phyloP scores from a whole-genome alignment of 2,113 vertebrate genomes.

The Vidua chalybeata region DNA sequence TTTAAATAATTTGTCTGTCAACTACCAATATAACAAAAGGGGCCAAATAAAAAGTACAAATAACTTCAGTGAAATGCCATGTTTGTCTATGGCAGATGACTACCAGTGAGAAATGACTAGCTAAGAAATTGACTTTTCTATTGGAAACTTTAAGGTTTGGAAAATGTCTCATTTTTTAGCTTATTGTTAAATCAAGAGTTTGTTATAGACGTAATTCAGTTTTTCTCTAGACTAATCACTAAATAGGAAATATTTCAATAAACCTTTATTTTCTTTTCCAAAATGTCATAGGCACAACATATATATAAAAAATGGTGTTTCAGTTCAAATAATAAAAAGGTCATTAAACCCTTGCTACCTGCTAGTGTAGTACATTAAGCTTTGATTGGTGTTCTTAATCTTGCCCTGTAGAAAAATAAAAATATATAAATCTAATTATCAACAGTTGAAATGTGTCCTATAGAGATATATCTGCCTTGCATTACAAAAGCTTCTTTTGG shows the following conservation, averaged over 20 bases:
- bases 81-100: neutral
- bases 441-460: neutral
- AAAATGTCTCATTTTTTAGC: neutral
- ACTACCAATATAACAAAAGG: neutral
- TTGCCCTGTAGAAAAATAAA: neutral
- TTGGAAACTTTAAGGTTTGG: neutral
- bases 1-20: neutral
- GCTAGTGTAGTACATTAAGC: neutral
- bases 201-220: neutral
- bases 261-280: neutral
- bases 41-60: neutral
- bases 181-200: constrained; percentile 16
- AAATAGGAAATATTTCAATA: constrained; percentile 3
- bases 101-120: neutral
- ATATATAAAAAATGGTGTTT: neutral
- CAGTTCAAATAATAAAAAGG: neutral
- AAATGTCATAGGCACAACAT: neutral
- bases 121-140: neutral
- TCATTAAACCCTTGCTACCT: neutral
- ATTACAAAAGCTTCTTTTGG: neutral
- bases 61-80: neutral
- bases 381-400: neutral
- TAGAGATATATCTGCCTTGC: neutral
- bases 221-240: neutral
- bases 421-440: neutral